Base-by-base conservation (phyloP, 2,888 invertebrate genomes). In the Mythimna impura region DNA sequence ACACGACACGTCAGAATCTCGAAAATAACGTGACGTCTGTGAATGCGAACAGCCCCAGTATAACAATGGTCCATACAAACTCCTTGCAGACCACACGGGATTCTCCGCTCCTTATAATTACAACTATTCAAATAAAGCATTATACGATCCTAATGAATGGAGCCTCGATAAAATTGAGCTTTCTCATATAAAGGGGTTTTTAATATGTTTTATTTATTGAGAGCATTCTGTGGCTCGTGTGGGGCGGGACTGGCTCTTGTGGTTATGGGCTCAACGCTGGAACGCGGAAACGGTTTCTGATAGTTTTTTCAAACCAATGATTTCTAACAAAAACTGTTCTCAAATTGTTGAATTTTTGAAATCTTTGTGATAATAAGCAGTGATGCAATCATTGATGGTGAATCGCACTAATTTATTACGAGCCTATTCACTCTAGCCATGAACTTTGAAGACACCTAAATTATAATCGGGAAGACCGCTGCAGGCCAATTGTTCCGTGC, bases 1-100 rank as follows among this genome's bases (percentile, higher is more conserved):
- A 47, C 17, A 47, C 17, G 43, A 14, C 14, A 47, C 14, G 14
- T 43, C 2, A 43, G 12, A 10, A 14, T 47, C 43, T 14, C 14
- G 10, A 54, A 12, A 22, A 54, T 40, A 20, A n/a, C 65, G 61
- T 65, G 50, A 40, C 47, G 34, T 52, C 14, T 1, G 65, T 20
- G 64, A 91, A 88, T 88, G 95, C 80, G 84, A 81, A 89, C 90
- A 58, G 54, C 60, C 8, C 52, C 17, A 20, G 8, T 0, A 68
- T 85, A 89, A 94, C 94, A 94, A 94, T 94, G 88, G 92, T 61
- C 88, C 89, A 94, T 93, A 93, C 88, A 92, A 92, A 89, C 85
- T 79, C 74, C 73, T 73, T 58, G 71, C n/a, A 76, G 88, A 86
- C 89, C 88, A 89, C 90, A 91, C 89, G 89, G 91, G 84, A 90